A percentile compares a stretch with the other conserved stretches of the same genome.
phyloP scores from a whole-genome alignment of 1,140 invertebrate species.

The Cotesia glomerata region DNA sequence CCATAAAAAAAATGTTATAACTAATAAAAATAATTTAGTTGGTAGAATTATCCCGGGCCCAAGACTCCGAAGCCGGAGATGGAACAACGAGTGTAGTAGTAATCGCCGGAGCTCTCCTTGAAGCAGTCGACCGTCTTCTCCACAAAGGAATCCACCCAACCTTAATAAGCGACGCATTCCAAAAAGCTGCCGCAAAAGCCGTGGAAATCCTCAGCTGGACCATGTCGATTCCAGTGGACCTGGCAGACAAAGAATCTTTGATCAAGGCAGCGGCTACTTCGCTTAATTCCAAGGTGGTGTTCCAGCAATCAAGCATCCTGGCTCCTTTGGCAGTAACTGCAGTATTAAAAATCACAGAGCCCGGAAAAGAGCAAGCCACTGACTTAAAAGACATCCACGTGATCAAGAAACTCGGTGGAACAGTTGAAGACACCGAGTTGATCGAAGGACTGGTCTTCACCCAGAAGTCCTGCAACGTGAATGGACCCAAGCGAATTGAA shows the following conservation, averaged over 20 bases:
- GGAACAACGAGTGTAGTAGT: slow-evolving; percentile 98
- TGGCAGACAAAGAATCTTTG: slow-evolving; percentile 86
- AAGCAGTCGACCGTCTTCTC: slow-evolving; percentile 92
- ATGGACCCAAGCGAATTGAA: slow-evolving; percentile 91
- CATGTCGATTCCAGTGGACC: slow-evolving; percentile 87
- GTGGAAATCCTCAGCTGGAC: slow-evolving; percentile 80
- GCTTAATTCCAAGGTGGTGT: slow-evolving; percentile 98
- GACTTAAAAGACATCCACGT: slow-evolving; percentile 92
- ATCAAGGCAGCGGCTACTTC: slow-evolving; percentile 96
- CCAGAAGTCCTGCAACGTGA: slow-evolving; percentile 86
- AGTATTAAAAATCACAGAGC: slow-evolving; percentile 82
- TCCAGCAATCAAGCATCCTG: slow-evolving; percentile 93
- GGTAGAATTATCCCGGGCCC: slow-evolving; percentile 97
- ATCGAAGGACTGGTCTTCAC: slow-evolving; percentile 95
- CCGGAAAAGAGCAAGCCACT: slow-evolving; percentile 68
- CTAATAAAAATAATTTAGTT: slow-evolving; percentile 66
- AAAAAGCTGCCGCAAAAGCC: slow-evolving; percentile 84
- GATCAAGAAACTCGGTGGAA: slow-evolving; percentile 94
- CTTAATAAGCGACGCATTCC: slow-evolving; percentile 95
- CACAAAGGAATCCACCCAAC: slow-evolving; percentile 97
- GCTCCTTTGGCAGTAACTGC: slow-evolving; percentile 98
- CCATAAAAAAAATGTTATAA: not conserved
- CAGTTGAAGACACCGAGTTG: slow-evolving; percentile 96
- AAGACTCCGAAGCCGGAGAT: slow-evolving; percentile 99
- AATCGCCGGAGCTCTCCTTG: slow-evolving; percentile 92